Conservation (phyloP, 1,140 invertebrate genomes). For the Cyclargus thomasi region DNA sequence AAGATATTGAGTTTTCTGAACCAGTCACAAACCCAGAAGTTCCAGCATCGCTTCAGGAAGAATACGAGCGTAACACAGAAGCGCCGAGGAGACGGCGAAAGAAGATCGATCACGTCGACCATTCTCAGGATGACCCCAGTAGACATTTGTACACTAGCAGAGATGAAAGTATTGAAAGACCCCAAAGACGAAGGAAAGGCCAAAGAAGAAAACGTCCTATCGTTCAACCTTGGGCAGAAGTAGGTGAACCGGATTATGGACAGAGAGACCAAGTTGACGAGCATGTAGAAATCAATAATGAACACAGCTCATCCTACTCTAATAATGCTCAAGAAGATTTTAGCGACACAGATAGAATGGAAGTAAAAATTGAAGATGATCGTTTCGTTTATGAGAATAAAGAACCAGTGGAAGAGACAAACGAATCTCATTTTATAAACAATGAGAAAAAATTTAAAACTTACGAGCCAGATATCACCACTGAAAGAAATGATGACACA, state of each 20-base stretch:
- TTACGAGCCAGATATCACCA: slow-evolving; percentile 7
- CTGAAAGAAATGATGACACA: not conserved
- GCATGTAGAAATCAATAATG: slow-evolving; percentile 22
- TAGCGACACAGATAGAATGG: not conserved
- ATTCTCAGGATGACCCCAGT: slow-evolving; percentile 29
- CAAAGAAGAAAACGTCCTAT: slow-evolving; percentile 56
- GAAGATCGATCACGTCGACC: slow-evolving; percentile 36
- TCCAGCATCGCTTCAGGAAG: slow-evolving; percentile 16
- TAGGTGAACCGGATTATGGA: slow-evolving; percentile 42
- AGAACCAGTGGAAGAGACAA: not conserved
- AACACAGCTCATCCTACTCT: not conserved
- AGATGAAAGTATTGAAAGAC: slow-evolving; percentile 40
- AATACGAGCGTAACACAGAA: slow-evolving; percentile 22
- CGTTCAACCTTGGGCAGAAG: slow-evolving; percentile 36
- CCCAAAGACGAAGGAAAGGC: slow-evolving; percentile 47
- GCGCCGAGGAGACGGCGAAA: slow-evolving; percentile 40
- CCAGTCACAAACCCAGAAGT: slow-evolving; percentile 34
- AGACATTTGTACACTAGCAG: slow-evolving; percentile 29
- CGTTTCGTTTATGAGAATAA: not conserved
- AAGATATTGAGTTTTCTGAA: slow-evolving; percentile 35
- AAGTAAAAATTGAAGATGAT: slow-evolving; percentile 5
- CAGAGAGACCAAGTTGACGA: slow-evolving; percentile 15
- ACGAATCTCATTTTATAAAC: not conserved
- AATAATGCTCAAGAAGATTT: slow-evolving; percentile 1
- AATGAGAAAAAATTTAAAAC: not conserved